Conservation (phyloP, 1,140 invertebrate species). For the Carposina sasakii region DNA sequence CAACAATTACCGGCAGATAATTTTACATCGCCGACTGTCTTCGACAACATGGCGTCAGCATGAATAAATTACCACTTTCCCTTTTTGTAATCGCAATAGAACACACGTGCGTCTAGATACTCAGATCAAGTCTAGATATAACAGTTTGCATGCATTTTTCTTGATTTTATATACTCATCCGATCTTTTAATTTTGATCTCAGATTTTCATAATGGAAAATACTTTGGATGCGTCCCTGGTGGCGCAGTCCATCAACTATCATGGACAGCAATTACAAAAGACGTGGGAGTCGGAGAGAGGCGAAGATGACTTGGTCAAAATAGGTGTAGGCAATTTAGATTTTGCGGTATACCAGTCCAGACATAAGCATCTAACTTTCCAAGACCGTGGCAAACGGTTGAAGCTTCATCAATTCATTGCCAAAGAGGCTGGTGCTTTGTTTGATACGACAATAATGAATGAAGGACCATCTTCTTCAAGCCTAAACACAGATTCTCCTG, state of each 20-base stretch:
- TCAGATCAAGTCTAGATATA: too few species aligned
- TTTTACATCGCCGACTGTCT: too few species aligned
- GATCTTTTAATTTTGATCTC: too few species aligned
- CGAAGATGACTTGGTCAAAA: slow-evolving; percentile 78
- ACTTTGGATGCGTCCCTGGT: slow-evolving; percentile 80
- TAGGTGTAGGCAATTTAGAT: slow-evolving; percentile 79
- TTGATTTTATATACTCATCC: too few species aligned
- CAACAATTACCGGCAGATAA: too few species aligned
- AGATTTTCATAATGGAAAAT: slow-evolving; percentile 50
- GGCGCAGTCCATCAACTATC: slow-evolving; percentile 83
- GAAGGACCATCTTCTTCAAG: slow-evolving; percentile 66
- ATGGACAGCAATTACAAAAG: slow-evolving; percentile 88
- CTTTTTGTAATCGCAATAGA: too few species aligned
- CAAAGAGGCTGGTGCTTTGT: slow-evolving; percentile 82
- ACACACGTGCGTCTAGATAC: too few species aligned
- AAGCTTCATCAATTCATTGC: slow-evolving; percentile 88
- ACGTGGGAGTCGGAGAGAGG: slow-evolving; percentile 87
- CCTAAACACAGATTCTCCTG: slow-evolving; percentile 46
- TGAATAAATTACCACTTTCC: too few species aligned
- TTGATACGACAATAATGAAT: slow-evolving; percentile 74
- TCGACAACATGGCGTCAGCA: too few species aligned
- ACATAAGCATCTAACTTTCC: slow-evolving; percentile 83
- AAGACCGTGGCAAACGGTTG: slow-evolving; percentile 86
- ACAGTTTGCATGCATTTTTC: too few species aligned
- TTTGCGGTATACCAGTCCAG: slow-evolving; percentile 84